Percentiles rank a stretch among this genome's conserved stretches.
phyloP scores from a whole-genome alignment of 2,113 vertebrate species.

The Chloropsis hardwickii region DNA sequence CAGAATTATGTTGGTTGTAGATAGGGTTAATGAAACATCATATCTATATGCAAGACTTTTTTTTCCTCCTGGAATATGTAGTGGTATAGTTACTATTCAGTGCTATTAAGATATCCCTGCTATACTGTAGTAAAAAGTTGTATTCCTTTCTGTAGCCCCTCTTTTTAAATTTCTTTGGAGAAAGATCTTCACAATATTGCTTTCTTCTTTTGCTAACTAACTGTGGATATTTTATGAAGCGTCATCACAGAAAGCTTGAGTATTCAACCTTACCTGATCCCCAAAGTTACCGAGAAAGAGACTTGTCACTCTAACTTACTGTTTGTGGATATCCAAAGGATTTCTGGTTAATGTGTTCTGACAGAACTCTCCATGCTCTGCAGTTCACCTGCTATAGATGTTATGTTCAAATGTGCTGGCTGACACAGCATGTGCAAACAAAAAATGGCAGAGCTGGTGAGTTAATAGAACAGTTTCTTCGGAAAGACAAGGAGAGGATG shows the following conservation, averaged over 20 bases:
- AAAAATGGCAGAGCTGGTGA: neutral
- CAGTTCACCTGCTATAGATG: neutral
- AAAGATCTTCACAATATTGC: neutral
- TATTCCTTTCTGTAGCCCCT: neutral
- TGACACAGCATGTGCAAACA: neutral
- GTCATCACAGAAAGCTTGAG: neutral
- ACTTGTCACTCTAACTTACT: slow-evolving; percentile 7
- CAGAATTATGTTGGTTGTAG: neutral
- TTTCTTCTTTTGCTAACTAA: neutral
- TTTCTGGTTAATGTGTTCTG: slow-evolving; percentile 5
- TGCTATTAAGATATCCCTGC: neutral
- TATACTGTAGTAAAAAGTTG: neutral
- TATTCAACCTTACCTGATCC: neutral
- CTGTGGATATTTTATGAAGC: neutral
- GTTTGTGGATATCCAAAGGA: neutral
- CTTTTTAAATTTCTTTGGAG: neutral
- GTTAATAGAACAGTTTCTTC: neutral
- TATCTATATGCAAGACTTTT: neutral
- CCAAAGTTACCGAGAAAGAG: neutral
- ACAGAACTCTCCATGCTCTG: neutral
- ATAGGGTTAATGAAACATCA: neutral
- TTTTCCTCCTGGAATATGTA: neutral
- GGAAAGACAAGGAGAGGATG: neutral
- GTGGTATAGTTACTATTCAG: neutral
- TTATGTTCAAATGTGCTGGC: neutral